Base-by-base conservation (phyloP, 2,113 vertebrate species). In the Manacus vitellinus region DNA sequence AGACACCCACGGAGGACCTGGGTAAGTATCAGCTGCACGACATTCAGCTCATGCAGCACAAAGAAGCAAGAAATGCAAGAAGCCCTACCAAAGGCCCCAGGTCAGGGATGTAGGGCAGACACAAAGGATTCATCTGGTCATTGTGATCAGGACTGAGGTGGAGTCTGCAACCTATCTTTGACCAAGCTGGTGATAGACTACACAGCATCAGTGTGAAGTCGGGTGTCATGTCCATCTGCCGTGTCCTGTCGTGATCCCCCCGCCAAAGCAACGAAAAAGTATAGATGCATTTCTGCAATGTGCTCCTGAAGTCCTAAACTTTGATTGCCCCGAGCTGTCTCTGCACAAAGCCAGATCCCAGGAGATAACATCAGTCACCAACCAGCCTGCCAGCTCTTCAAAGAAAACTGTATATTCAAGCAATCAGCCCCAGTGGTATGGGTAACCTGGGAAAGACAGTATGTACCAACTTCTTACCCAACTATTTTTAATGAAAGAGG, bases 161-260 rank as follows among this genome's bases (percentile, higher is more conserved):
- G 18, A 81, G 11, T 51, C 66, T 14, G 11, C 22, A 67, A 82
- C 9, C n/a, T 22, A 11, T 31, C 56, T 88, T 41, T 74, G 71
- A 79, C 6, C n/a, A 84, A 71, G 66, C 10, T 55, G 49, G 27
- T 49, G 35, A 35, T 3, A 85, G n/a, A 72, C 15, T 39, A 27
- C 11, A 9, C 20, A 37, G n/a, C 14, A 10, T 18, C 33, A 68
- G 13, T 65, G 28, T 68, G 49, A 80, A 77, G 41, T 12, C 33
- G 70, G 27, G 8, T 33, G 18, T 37, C 33, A 67, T 8, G 4
- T n/a, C 46, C 19, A 24, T 16, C 24, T 24, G 24, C 27, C 1
- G 0, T 14, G 52, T 46, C 16, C 44, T n/a, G 8, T 7, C 13
- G 8, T 14, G 61, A 52, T 35, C 4, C 3, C 10, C 8, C 2